phyloP scores from a whole-genome alignment of 2,797 vertebrate species.

The Delichon dasypus region DNA sequence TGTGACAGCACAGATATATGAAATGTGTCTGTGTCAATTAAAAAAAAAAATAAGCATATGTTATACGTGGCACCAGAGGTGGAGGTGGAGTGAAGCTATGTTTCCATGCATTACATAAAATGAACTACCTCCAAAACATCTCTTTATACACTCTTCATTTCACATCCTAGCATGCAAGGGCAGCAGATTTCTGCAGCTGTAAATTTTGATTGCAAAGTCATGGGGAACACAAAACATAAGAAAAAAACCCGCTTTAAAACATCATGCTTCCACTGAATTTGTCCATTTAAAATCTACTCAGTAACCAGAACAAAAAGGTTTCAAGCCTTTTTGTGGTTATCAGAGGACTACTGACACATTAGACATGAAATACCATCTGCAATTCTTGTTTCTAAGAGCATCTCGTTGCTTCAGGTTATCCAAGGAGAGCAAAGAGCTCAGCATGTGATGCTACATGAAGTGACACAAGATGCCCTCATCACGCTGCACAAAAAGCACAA shows the following conservation, averaged over 20 bases:
- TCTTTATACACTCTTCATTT: neutral
- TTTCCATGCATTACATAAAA: neutral
- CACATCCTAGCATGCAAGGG: neutral
- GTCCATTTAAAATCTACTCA: neutral
- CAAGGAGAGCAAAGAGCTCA: slow-evolving; percentile 12
- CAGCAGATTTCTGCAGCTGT: slow-evolving; percentile 34
- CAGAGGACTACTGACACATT: neutral
- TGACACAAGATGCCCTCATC: neutral
- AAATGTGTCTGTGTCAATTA: neutral
- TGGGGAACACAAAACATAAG: neutral
- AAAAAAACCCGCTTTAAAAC: neutral
- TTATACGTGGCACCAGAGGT: too few species aligned
- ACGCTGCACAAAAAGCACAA: neutral
- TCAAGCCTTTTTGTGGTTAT: neutral
- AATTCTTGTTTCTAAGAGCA: slow-evolving; percentile 13
- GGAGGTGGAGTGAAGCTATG: neutral
- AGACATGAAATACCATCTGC: neutral
- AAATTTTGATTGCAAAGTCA: slow-evolving; percentile 26
- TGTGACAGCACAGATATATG: neutral
- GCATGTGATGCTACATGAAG: neutral
- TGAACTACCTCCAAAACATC: slow-evolving; percentile 7
- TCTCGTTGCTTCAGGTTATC: slow-evolving; percentile 1
- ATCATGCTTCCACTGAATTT: neutral
- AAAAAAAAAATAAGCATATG: neutral
- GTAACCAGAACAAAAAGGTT: neutral